Evolutionary conservation across 2,888 invertebrate genomes (phyloP).

Genomic region (Acanthosepion lycidas): DNA sequence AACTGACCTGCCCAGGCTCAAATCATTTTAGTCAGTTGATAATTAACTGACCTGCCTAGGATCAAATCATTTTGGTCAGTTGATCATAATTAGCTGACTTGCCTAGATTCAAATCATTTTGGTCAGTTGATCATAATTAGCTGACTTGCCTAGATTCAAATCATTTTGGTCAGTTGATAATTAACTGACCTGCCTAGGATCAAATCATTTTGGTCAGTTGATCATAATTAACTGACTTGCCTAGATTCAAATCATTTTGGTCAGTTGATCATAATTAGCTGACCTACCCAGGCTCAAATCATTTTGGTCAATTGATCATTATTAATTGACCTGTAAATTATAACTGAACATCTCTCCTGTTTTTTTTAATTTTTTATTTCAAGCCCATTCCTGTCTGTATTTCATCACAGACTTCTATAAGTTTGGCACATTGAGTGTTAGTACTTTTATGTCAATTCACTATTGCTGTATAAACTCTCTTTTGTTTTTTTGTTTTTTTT

Average conservation of each 20-base stretch:
- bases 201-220: neutral
- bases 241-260: neutral
- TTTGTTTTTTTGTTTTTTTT: neutral
- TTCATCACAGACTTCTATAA: neutral
- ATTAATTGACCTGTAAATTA: no score
- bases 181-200: neutral
- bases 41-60: no score
- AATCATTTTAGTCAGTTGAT: no score
- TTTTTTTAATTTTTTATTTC: neutral
- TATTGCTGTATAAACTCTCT: neutral
- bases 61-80: no score
- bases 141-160: neutral
- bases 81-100: no score
- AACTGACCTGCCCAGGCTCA: no score
- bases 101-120: no score
- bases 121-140: neutral
- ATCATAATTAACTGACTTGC: neutral
- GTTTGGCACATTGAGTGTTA: slow-evolving; percentile 33
- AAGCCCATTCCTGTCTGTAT: neutral
- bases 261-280: neutral
- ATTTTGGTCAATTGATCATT: neutral
- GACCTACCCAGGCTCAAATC: neutral
- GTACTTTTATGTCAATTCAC: neutral
- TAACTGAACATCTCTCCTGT: neutral
- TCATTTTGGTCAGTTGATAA: neutral